A percentile compares a stretch with the other conserved stretches of the same genome.
Evolutionary conservation across 2,888 invertebrate species (phyloP).

Genomic region (Morpho helenor): DNA sequence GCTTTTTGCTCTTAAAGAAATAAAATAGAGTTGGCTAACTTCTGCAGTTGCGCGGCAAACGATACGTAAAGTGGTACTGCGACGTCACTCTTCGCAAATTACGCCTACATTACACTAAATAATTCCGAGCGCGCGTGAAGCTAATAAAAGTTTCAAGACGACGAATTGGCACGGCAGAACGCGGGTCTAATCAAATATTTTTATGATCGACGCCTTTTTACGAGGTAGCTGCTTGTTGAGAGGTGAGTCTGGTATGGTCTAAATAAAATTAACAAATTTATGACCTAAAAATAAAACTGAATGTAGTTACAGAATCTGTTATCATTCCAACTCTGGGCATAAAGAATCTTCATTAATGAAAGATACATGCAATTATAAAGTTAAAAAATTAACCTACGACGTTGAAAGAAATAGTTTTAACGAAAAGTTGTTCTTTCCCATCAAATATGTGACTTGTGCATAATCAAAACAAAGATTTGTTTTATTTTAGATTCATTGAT

Average conservation of each 20-base stretch:
- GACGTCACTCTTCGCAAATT: slow-evolving; percentile 30
- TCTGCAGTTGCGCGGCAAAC: neutral
- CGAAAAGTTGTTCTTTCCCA: no score
- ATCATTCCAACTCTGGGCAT: no score
- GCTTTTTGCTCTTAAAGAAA: neutral
- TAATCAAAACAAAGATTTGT: no score
- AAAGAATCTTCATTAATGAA: no score
- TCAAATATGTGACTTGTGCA: no score
- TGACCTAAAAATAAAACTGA: no score
- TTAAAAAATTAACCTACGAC: no score
- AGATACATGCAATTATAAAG: no score
- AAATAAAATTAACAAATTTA: slow-evolving; percentile 1
- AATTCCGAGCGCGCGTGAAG: slow-evolving; percentile 34
- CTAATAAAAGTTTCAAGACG: slow-evolving; percentile 69
- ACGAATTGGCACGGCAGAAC: slow-evolving; percentile 60
- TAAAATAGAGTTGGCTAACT: neutral
- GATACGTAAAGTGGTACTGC: slow-evolving; percentile 2
- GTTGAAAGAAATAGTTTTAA: no score
- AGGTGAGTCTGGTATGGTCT: slow-evolving; percentile 26
- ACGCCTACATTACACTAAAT: slow-evolving; percentile 36
- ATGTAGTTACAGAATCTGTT: no score
- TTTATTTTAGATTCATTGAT: no score
- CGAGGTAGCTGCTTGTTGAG: slow-evolving; percentile 52
- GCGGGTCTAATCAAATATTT: slow-evolving; percentile 74
- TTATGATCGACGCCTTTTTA: slow-evolving; percentile 77